phyloP scores from a whole-genome alignment of 2,888 invertebrate genomes.

The Eupeodes luniger region DNA sequence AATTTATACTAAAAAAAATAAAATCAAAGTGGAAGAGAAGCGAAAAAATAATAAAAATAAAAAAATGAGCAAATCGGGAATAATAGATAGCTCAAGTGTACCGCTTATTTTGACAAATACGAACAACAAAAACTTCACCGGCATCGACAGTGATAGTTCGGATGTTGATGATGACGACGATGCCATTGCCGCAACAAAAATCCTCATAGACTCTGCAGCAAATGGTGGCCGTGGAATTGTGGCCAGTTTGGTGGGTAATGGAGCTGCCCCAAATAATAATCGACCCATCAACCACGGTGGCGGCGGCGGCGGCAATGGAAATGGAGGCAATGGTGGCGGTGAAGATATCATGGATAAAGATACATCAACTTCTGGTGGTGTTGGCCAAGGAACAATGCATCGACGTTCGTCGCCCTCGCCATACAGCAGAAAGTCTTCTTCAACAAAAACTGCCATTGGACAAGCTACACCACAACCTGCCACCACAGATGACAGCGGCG shows the following conservation, averaged over 20 bases:
- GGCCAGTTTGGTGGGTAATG: constrained; percentile 13
- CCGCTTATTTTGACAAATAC: constrained; percentile 78
- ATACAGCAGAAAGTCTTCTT: constrained; percentile 46
- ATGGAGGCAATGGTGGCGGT: not conserved
- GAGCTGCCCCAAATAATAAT: constrained; percentile 35
- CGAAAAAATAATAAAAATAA: constrained; percentile 42
- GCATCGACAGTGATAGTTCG: constrained; percentile 75
- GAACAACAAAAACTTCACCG: constrained; percentile 76
- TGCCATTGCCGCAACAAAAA: constrained; percentile 65
- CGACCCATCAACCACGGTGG: constrained; percentile 13
- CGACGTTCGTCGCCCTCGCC: constrained; percentile 53
- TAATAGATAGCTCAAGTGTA: constrained; percentile 78
- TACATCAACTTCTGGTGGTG: not conserved
- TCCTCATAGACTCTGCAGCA: constrained; percentile 57
- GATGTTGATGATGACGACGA: constrained; percentile 74
- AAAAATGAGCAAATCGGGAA: constrained; percentile 78
- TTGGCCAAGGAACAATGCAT: constrained; percentile 46
- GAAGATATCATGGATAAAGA: constrained; percentile 30
- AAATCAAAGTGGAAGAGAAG: constrained; percentile 13
- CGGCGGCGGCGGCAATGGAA: not conserved
- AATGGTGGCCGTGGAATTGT: constrained; percentile 30
- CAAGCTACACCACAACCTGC: constrained; percentile 24
- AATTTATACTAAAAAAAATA: constrained; percentile 16
- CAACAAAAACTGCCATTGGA: constrained; percentile 32
- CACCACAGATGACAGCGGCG: constrained; percentile 46